Conservation (phyloP, 2,888 invertebrate species). For the Dryobotodes eremita region DNA sequence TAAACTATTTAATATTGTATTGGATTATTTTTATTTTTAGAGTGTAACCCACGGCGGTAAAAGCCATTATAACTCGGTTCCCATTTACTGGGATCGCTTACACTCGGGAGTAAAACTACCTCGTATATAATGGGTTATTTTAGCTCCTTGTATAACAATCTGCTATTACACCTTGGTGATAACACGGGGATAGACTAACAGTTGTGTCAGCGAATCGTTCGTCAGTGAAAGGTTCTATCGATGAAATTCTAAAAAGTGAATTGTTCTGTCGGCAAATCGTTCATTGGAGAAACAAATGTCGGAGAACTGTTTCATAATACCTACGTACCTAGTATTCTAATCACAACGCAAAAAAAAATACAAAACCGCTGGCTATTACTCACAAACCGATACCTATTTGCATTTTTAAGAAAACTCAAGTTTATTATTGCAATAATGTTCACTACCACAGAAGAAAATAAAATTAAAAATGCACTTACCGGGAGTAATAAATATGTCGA, state of each 20-base stretch:
- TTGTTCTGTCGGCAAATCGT: background rate
- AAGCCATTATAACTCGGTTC: no score
- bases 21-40: no score
- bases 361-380: no score
- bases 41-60: no score
- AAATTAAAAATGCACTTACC: slow-evolving; percentile 42
- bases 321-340: background rate
- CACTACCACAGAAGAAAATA: background rate
- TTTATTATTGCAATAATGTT: background rate
- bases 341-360: background rate
- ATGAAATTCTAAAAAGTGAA: background rate
- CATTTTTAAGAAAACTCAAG: background rate
- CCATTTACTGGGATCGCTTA: no score
- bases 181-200: no score
- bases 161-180: no score
- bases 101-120: no score
- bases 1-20: no score
- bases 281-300: background rate
- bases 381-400: background rate
- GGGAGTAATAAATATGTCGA: slow-evolving; percentile 50
- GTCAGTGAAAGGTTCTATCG: background rate
- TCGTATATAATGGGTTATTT: no score
- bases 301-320: background rate
- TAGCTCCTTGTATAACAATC: no score
- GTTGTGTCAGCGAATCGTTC: no score